phyloP scores from a whole-genome alignment of 2,113 vertebrate species.

The Oenanthe melanoleuca region DNA sequence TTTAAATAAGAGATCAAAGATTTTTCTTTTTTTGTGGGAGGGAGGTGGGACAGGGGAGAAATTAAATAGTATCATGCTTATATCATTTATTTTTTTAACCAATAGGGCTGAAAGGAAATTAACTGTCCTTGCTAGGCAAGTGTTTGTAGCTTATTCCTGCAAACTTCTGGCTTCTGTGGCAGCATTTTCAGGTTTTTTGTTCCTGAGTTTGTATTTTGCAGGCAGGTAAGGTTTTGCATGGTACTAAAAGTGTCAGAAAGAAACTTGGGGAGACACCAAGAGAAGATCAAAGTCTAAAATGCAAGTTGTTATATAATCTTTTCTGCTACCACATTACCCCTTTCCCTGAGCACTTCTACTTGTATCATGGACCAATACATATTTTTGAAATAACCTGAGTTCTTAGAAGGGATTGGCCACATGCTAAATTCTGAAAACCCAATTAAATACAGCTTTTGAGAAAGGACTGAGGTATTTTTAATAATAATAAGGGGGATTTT shows the following conservation, averaged over 20 bases:
- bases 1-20: not conserved
- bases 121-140: not conserved
- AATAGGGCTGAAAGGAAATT: not conserved
- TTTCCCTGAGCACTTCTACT: not conserved
- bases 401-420: not conserved
- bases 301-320: not conserved
- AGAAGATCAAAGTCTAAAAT: not conserved
- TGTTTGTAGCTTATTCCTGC: not conserved
- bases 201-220: not conserved
- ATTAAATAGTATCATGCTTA: not conserved
- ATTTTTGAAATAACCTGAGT: not conserved
- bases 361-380: not conserved
- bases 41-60: fast-evolving
- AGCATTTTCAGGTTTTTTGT: not conserved
- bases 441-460: not conserved
- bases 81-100: not conserved
- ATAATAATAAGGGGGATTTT: not conserved
- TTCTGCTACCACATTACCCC: fast-evolving
- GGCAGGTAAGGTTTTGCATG: not conserved
- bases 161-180: not conserved
- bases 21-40: no score
- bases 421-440: not conserved
- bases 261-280: not conserved
- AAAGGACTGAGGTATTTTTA: not conserved
- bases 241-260: not conserved